These are phyloP conservation scores for Phodopus roborovskii DNA, from an alignment of 2,113 vertebrate genomes.

Conservation along the genomic window DNA sequence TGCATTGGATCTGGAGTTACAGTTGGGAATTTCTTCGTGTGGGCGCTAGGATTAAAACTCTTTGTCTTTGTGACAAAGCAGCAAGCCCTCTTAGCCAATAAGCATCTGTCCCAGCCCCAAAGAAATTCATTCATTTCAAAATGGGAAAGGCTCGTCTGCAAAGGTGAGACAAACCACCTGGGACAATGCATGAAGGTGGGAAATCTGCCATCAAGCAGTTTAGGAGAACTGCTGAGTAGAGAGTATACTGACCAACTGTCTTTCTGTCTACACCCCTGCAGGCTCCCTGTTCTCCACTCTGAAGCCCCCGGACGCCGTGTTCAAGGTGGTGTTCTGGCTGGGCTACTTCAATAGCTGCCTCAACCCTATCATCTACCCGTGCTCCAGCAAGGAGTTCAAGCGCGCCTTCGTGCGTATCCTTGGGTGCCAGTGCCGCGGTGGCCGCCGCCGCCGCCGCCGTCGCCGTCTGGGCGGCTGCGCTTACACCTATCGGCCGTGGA, in stretches of 20 bases:
- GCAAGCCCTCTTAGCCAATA: not conserved
- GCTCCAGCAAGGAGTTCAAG: conserved; percentile 98
- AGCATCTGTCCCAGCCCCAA: not conserved
- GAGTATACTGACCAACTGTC: conserved; percentile 4
- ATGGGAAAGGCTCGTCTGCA: not conserved
- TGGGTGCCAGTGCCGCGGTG: conserved; percentile 92
- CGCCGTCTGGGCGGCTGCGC: conserved; percentile 90
- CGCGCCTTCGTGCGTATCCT: conserved; percentile 96
- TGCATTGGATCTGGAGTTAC: not conserved
- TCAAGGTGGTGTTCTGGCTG: conserved; percentile 98
- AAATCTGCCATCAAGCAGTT: not conserved
- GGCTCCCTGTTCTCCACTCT: conserved; percentile 94
- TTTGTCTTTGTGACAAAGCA: not conserved
- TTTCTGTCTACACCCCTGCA: conserved; percentile 80
- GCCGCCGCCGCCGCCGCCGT: conserved; percentile 90
- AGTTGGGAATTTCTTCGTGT: not conserved
- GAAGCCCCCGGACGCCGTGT: conserved; percentile 93
- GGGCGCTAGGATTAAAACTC: not conserved
- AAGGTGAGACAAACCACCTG: not conserved
- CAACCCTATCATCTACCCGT: conserved; percentile 99
- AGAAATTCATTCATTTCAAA: not conserved
- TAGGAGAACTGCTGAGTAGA: not conserved
- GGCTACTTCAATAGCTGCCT: conserved; percentile 99
- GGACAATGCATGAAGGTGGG: not conserved
- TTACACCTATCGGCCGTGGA: conserved; percentile 93